A percentile compares a stretch with the other conserved stretches of the same genome.
These are phyloP conservation scores for Ptyas mucosa DNA, from an alignment of 2,113 vertebrate species.

Conservation along the genomic window DNA sequence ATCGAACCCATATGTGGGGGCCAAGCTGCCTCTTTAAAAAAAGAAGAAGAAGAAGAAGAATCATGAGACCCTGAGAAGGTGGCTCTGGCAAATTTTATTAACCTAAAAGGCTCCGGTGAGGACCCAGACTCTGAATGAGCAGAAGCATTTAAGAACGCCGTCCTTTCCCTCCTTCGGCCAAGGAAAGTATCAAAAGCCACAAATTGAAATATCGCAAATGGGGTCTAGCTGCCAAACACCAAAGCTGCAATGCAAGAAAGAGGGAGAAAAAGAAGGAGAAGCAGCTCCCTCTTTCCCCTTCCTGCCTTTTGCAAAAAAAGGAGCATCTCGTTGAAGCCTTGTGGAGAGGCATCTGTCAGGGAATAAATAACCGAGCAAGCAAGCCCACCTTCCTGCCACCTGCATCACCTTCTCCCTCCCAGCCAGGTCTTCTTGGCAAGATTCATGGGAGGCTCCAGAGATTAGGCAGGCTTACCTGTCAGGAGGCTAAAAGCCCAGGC, in stretches of 20 bases:
- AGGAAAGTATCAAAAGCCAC: background rate
- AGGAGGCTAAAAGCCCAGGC: conserved; percentile 84
- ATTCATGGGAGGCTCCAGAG: no score
- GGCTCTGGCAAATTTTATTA: background rate
- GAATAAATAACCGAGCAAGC: background rate
- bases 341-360: background rate
- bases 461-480: conserved; percentile 75
- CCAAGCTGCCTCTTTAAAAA: background rate
- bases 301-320: background rate
- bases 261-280: background rate
- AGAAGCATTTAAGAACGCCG: background rate
- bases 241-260: accelerated
- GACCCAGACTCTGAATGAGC: background rate
- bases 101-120: background rate
- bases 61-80: background rate
- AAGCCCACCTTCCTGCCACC: background rate
- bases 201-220: accelerated
- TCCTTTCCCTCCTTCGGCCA: background rate
- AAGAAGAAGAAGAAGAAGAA: background rate
- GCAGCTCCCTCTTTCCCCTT: background rate
- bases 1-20: background rate
- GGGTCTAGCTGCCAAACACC: background rate
- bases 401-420: background rate
- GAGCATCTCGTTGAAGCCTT: no score
- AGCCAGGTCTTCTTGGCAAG: no score